Percentiles rank a stretch among this genome's conserved stretches.
Evolutionary conservation across 2,797 vertebrate species (phyloP).

Genomic region (Rallus crepitans): DNA sequence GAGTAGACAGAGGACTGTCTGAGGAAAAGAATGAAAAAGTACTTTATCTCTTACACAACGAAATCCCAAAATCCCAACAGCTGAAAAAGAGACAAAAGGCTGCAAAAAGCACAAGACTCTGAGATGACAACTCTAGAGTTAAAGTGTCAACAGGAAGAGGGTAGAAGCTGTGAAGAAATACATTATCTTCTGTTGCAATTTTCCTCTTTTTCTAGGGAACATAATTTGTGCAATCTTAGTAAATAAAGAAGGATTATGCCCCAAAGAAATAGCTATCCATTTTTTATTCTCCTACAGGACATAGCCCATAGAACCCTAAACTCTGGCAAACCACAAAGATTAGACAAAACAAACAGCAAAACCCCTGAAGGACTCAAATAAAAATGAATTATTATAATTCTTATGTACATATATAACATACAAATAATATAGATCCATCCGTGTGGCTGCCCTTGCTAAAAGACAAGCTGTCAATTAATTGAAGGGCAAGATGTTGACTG

Average conservation of each 20-base stretch:
- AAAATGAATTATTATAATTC: neutral
- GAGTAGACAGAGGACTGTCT: neutral
- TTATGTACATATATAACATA: neutral
- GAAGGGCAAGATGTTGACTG: neutral
- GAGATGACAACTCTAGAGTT: neutral
- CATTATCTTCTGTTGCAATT: neutral
- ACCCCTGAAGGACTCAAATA: neutral
- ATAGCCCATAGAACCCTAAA: neutral
- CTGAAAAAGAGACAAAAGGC: neutral
- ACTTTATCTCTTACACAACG: neutral
- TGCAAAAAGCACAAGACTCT: neutral
- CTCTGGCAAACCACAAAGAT: neutral
- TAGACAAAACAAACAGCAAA: conserved; percentile 1
- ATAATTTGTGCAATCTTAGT: neutral
- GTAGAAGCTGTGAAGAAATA: neutral
- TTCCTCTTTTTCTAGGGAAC: neutral
- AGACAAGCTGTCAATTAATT: neutral
- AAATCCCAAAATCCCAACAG: neutral
- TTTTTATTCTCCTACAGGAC: neutral
- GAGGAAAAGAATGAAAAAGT: neutral
- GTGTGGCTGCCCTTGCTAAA: neutral
- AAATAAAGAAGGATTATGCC: neutral
- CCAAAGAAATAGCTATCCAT: neutral
- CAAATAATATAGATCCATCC: neutral
- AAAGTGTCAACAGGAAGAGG: neutral